Evolutionary conservation across 2,113 vertebrate genomes (phyloP), one percentile per base, ranked within the genome.

Genomic region (Larimichthys polyactis): DNA sequence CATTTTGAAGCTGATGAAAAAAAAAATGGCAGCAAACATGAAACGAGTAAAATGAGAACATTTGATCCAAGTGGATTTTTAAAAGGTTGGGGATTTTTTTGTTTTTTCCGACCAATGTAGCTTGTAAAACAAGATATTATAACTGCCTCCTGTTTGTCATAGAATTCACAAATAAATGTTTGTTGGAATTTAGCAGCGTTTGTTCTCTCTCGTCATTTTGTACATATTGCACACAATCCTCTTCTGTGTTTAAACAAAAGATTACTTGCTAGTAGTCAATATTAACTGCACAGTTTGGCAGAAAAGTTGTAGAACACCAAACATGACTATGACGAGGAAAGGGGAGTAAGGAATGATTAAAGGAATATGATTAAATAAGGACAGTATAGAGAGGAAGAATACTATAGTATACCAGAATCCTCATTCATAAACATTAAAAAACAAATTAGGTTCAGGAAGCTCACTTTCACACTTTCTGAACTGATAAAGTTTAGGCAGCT

Each of bases 141-240:
- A 87, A 92, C 88, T 88, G 91, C 84, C 90, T 93, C 87, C 77
- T 93, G 91, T 94, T 95, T 95, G 93, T 93, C 91, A 93, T 91
- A 92, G 85, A 91, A 87, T 90, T 94, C 88, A 93, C 87, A 93
- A 95, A 94, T 95, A 96, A 93, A 96, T 91, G 91, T 95, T 91
- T 91, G 91, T 88, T 92, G 82, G 74, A 92, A 87, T 91, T 83
- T 85, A 81, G 10, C 3, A 3, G 19, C 20, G 40, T 12, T 75
- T 66, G 8, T 46, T 73, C 62, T 69, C 29, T 64, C 29, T 64
- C 11, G 3, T 87, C 6, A 4, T 29, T 62, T 57, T 71, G 3
- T 67, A 17, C 22, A 40, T 19, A 11, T 62, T 44, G 0, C 22
- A 5, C 58, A 24, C 58, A 9, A 10, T 51, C n/a, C 19, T 11